Base-by-base conservation (phyloP, 2,113 vertebrate genomes). In the Atrichornis clamosus region DNA sequence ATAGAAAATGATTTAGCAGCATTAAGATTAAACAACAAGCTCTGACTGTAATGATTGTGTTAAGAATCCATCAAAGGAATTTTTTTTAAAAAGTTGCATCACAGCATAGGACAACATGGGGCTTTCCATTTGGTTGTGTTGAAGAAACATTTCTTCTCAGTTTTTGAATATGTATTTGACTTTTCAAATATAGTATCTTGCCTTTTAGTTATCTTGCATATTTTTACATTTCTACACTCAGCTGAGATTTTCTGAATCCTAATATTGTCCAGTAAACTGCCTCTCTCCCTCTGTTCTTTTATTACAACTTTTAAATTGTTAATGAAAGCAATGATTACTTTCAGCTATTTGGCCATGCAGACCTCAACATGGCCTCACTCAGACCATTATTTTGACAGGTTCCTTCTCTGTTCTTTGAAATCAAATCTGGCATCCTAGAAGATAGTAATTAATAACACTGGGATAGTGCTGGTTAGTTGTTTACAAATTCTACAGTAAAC, bases 401-500 rank as follows among this genome's bases (percentile, higher is more conserved):
- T 85, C 10, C 35, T 93, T 72, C 74, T 87, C 65, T 68, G 58
- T 58, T 85, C 69, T 85, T 96, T 93, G 91, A 95, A 95, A 95
- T 88, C 10, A 93, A 93, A 83, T 64, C 82, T 79, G 39, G 23
- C 21, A 85, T 88, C 30, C 58, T 90, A 46, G 70, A 85, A 85
- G 74, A 79, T 5, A 79, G 67, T 64, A 95, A 79, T 92, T 93
- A 92, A 90, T 85, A 93, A 72, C 39, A 56, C 52, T 50, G 58
- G 52, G 35, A 79, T 85, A 59, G 35, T 55, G 55, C n/a, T 69
- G 24, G 62, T 79, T 93, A 47, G 27, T 72, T 93, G 83, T 92
- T 93, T 93, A 95, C 75, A 83, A 95, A 92, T 85, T 95, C 78
- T 49, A 68, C 8, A 59, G 27, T 87, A 95, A 93, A 95, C 58